Evolutionary conservation across 2,888 invertebrate genomes (phyloP), one percentile per base, ranked within the genome.

Genomic region (Isoperla grammatica): DNA sequence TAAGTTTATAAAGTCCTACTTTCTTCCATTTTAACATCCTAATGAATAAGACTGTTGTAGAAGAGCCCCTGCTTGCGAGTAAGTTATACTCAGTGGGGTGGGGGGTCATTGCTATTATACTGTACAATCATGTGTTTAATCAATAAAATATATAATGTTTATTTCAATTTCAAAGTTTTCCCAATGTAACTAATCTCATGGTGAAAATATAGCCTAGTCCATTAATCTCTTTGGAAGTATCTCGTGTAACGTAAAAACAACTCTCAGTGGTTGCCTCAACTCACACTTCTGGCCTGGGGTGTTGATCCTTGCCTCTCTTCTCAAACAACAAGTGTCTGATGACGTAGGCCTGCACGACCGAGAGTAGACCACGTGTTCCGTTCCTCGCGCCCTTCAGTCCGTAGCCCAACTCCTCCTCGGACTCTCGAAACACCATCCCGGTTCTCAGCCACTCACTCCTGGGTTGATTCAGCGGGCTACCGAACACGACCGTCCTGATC

Each of bases 371-470:
- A 42, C 84, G 74, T 2, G 83, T 82, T 1, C 82, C 84, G 67
- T 87, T 87, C 6, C 86, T 76, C 0, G 86, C 81, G 3, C 84
- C 81, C 19, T 81, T 78, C 13, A 88, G 72, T 0, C 87, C 87
- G 67, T 84, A 87, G 0, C 81, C 78, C n/a, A 83, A 70, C 1
- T 76, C 75, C 62, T 80, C 81, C 45, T 79, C 79, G 0, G 82
- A 76, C 0, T 83, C 76, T 39, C 84, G 78, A 72, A 86, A 81
- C 15, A 79, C 73, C n/a, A 88, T 75, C 0, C 86, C 81, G 1
- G 87, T 86, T 49, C 86, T 77, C 17, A 84, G 75, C 87, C 87
- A 87, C 72, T 87, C 87, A 0, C 82, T 82, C 13, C 85, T 77
- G n/a, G 87, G 83, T 1, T 86, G 85, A 60, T 84, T 83, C 0